Evolutionary conservation across 2,888 invertebrate genomes (phyloP).

Genomic region (Notocelia uddmanniana): DNA sequence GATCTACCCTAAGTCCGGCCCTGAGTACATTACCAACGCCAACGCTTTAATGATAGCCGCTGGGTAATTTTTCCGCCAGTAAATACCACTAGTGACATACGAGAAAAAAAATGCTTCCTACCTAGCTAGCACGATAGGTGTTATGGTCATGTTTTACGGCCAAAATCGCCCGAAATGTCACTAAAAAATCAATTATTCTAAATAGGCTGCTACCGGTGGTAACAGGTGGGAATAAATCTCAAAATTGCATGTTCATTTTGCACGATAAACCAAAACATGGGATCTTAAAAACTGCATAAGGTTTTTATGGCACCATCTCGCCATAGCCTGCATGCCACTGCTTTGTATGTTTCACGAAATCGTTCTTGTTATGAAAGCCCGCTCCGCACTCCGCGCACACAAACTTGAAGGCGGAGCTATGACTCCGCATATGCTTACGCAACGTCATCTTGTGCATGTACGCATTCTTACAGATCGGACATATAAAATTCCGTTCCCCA

Average conservation of each 20-base stretch:
- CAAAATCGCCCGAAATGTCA: too few relatives aligned
- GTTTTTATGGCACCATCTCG: slow-evolving; percentile 20
- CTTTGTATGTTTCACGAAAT: slow-evolving; percentile 53
- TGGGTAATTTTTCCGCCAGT: too few relatives aligned
- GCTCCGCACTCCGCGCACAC: slow-evolving; percentile 56
- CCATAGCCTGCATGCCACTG: slow-evolving; percentile 51
- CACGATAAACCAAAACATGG: neutral
- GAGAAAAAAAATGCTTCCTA: too few relatives aligned
- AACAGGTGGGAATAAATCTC: too few relatives aligned
- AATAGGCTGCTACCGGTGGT: too few relatives aligned
- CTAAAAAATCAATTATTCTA: too few relatives aligned
- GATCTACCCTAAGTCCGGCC: too few relatives aligned
- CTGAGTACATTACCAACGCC: too few relatives aligned
- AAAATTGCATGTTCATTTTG: neutral
- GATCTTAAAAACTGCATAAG: neutral
- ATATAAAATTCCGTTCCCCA: slow-evolving; percentile 72
- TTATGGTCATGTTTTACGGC: too few relatives aligned
- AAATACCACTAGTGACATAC: too few relatives aligned
- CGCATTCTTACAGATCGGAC: slow-evolving; percentile 72
- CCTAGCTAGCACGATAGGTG: too few relatives aligned
- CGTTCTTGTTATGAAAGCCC: slow-evolving; percentile 54
- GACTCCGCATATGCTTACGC: slow-evolving; percentile 74
- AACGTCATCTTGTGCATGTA: slow-evolving; percentile 74
- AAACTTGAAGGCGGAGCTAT: slow-evolving; percentile 55
- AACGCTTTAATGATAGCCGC: too few relatives aligned